phyloP scores from a whole-genome alignment of 2,797 vertebrate species.

The Mastacembelus armatus region DNA sequence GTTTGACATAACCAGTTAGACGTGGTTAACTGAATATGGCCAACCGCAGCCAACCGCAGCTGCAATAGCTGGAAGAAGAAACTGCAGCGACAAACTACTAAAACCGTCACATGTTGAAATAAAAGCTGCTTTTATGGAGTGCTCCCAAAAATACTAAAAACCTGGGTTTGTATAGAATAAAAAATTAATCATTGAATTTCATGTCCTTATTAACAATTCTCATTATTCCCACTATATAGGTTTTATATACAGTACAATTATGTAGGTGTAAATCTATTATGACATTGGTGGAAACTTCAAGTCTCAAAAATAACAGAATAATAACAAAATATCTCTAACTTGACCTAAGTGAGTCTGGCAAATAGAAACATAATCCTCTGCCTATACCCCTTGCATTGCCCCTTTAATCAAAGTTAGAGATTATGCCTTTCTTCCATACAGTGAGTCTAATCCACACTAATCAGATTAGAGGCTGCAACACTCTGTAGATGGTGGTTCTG shows the following conservation, averaged over 20 bases:
- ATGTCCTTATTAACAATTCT: no score
- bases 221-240: no score
- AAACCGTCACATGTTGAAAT: no score
- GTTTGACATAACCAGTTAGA: background rate
- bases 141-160: no score
- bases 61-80: no score
- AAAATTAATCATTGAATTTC: no score
- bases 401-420: conserved; percentile 58
- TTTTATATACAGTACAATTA: background rate
- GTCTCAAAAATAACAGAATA: conserved; percentile 5
- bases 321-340: conserved; percentile 4
- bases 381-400: conserved; percentile 19
- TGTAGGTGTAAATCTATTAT: no score
- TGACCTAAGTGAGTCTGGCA: background rate
- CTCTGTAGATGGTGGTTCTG: conserved; percentile 46
- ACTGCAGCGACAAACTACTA: no score
- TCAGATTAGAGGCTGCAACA: conserved; percentile 68
- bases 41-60: no score
- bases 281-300: no score
- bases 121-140: no score
- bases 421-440: conserved; percentile 47
- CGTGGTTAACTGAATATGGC: background rate
- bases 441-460: conserved; percentile 65
- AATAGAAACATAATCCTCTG: conserved; percentile 44
- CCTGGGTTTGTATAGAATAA: no score